Evolutionary conservation across 2,888 invertebrate genomes (phyloP), one percentile per base, ranked within the genome.

Genomic region (Sericinus montela): DNA sequence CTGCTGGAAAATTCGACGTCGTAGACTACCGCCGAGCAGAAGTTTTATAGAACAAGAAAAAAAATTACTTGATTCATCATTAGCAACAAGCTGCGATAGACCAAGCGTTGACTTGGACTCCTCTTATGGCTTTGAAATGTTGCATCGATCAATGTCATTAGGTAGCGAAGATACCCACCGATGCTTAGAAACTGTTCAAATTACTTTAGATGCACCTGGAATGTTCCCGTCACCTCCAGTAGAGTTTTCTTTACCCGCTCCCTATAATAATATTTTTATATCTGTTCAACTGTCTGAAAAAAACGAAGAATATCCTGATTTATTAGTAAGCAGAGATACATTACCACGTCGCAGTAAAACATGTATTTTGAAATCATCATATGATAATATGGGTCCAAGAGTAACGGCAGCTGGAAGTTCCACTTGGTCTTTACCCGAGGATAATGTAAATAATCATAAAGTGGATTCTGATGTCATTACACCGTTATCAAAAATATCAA

Each of bases 21-120:
- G 93, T 38, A 94, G 94, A 75, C 91, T 94, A 1, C 88, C 90
- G 5, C 84, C 90, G 0, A 90, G 89, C 50, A 88, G 90, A 59
- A 95, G 95, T 71, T 95, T 95, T 69, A 95, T 94, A 40, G 96
- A 96, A 67, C 96, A 96, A 83, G 96, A 96, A 69, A 96, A 96
- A 77, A 95, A 95, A 68, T 86, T 96, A 49, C 85, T 96, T 54
- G 95, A 96, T 61, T 92, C 95, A 13, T 95, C 95, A 80, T 45
- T 91, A 84, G 76, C 87, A 34, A 76, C 84, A 48, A 93, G 93
- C 65, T 92, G 92, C 62, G 92, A 92, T 59, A 90, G 92, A 56
- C 90, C 92, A 28, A 94, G 93, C 65, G 91, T 92, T 30, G 93
- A 92, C 49, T 77, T 92, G 70, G 92, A 71, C 51, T 92, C 67